These are phyloP conservation scores for Neocrepidodera transversa DNA, from an alignment of 2,888 invertebrate species.

Conservation along the genomic window DNA sequence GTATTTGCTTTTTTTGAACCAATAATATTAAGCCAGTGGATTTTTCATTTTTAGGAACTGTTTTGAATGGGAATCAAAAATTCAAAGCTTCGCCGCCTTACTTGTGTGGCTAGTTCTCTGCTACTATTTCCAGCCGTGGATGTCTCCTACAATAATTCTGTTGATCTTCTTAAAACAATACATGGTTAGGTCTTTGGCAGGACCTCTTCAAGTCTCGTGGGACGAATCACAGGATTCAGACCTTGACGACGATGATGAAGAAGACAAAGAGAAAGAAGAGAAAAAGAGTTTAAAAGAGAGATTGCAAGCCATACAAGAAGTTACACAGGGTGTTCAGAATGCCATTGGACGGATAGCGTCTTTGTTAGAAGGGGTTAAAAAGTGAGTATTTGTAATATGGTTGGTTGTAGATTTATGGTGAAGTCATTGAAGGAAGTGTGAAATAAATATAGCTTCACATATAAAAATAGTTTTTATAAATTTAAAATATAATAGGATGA, in stretches of 20 bases:
- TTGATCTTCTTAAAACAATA: constrained; percentile 81
- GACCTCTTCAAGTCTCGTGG: constrained; percentile 56
- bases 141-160: constrained; percentile 85
- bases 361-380: constrained; percentile 92
- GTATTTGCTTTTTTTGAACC: constrained; percentile 56
- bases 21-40: too few relatives aligned
- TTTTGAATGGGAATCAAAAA: constrained; percentile 95
- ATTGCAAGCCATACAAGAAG: constrained; percentile 95
- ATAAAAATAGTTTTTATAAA: too few relatives aligned
- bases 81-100: constrained; percentile 84
- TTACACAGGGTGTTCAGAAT: constrained; percentile 95
- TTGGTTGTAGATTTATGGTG: too few relatives aligned
- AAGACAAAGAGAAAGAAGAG: constrained; percentile 86
- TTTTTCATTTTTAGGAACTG: constrained; percentile 81
- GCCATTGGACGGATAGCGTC: constrained; percentile 93
- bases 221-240: constrained; percentile 62
- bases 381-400: constrained; percentile 70
- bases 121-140: constrained; percentile 95
- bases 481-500: too few relatives aligned
- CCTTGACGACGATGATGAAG: constrained; percentile 84
- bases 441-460: too few relatives aligned
- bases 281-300: constrained; percentile 94
- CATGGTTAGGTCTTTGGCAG: constrained; percentile 63
- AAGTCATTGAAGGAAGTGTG: too few relatives aligned
- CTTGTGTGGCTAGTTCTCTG: constrained; percentile 86